Evolutionary conservation across 1,140 invertebrate genomes (phyloP).

Genomic region (Ectropis grisescens): DNA sequence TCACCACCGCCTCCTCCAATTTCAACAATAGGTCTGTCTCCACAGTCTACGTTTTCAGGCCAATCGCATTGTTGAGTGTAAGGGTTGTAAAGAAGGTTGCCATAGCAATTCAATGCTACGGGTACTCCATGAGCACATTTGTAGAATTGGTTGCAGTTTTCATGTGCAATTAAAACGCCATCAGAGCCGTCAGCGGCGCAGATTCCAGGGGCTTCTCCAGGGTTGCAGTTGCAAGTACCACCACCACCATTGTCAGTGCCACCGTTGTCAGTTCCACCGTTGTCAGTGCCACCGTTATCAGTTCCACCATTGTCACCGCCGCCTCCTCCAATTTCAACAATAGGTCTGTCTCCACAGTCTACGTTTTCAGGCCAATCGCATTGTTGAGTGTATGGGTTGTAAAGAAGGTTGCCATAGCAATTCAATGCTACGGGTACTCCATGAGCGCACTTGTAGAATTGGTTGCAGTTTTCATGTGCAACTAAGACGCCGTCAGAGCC

Average conservation of each 20-base stretch:
- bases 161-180: constrained; percentile 20
- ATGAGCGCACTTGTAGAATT: constrained; percentile 15
- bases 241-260: background rate
- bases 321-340: constrained; percentile 9
- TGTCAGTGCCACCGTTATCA: background rate
- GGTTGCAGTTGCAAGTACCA: constrained; percentile 1
- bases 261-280: background rate
- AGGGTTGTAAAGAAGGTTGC: constrained; percentile 16
- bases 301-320: constrained; percentile 1
- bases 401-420: constrained; percentile 16
- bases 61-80: constrained; percentile 24
- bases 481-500: constrained; percentile 17
- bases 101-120: constrained; percentile 6
- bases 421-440: constrained; percentile 3
- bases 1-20: background rate
- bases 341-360: constrained; percentile 19
- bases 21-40: constrained; percentile 19
- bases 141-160: constrained; percentile 20
- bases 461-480: constrained; percentile 21
- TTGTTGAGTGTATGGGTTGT: constrained; percentile 15
- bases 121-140: constrained; percentile 9
- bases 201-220: constrained; percentile 16
- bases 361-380: constrained; percentile 26
- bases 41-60: constrained; percentile 21
- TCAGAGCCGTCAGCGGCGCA: constrained; percentile 13